These are phyloP conservation scores for Oenanthe oenanthe DNA, from an alignment of 2,113 vertebrate species.

Conservation along the genomic window DNA sequence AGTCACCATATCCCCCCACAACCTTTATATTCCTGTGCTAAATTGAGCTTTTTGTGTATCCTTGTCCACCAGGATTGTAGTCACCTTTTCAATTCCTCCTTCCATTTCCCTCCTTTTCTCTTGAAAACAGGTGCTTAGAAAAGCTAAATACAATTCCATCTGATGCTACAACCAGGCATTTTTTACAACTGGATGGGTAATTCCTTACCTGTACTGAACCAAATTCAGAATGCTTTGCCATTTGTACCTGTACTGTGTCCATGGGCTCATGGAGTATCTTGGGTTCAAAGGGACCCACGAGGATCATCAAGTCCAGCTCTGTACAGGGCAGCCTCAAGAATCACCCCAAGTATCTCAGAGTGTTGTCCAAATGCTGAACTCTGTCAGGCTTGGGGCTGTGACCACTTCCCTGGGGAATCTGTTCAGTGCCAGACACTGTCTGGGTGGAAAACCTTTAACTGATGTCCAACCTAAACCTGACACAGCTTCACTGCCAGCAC, in stretches of 20 bases:
- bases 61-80: fast-evolving
- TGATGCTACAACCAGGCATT: not conserved
- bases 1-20: not conserved
- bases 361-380: not conserved
- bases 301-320: not conserved
- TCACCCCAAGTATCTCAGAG: not conserved
- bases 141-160: not conserved
- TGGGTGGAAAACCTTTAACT: not conserved
- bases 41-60: not conserved
- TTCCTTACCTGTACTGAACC: not conserved
- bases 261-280: not conserved
- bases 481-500: not conserved
- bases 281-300: not conserved
- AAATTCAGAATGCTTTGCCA: not conserved
- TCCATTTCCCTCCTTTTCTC: not conserved
- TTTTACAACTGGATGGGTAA: not conserved
- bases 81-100: not conserved
- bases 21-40: not conserved
- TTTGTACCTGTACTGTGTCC: not conserved
- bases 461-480: not conserved
- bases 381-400: not conserved
- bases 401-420: not conserved
- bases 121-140: not conserved
- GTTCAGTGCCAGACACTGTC: not conserved
- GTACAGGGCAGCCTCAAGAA: not conserved